phyloP scores from a whole-genome alignment of 1,140 invertebrate species.

The Drosophila albomicans region DNA sequence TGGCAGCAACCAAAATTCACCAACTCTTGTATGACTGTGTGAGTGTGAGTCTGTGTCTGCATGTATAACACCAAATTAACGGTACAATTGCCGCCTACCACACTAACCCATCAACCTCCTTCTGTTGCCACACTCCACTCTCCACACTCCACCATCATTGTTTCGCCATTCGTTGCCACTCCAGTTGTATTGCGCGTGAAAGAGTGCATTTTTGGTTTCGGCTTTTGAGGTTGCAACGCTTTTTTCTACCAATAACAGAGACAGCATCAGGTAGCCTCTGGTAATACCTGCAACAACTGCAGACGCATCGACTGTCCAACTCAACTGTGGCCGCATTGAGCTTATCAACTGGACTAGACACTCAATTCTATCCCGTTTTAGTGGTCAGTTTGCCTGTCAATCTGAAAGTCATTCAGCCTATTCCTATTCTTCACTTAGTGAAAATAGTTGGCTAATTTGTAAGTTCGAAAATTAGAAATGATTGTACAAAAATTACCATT shows the following conservation, averaged over 20 bases:
- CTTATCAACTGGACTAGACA: background rate
- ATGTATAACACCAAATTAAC: constrained; percentile 65
- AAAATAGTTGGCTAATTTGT: background rate
- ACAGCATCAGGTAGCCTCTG: constrained; percentile 2
- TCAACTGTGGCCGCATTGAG: constrained; percentile 8
- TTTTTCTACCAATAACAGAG: constrained; percentile 15
- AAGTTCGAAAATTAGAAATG: background rate
- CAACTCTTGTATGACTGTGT: background rate
- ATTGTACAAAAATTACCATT: no score
- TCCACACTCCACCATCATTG: constrained; percentile 8
- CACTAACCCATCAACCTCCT: constrained; percentile 23
- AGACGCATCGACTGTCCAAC: background rate
- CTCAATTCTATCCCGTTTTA: constrained; percentile 1
- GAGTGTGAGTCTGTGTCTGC: constrained; percentile 3
- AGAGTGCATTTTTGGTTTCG: constrained; percentile 69
- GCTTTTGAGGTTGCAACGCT: constrained; percentile 63
- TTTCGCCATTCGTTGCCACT: background rate
- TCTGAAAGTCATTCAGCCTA: background rate
- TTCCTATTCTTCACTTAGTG: background rate
- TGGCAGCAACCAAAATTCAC: constrained; percentile 36
- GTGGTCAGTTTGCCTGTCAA: constrained; percentile 1
- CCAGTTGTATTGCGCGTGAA: constrained; percentile 41
- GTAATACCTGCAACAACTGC: background rate
- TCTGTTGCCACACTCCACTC: background rate
- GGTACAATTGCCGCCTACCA: constrained; percentile 48